These are phyloP conservation scores for Myotis vivesi DNA, from an alignment of 2,797 vertebrate genomes.

Conservation along the genomic window DNA sequence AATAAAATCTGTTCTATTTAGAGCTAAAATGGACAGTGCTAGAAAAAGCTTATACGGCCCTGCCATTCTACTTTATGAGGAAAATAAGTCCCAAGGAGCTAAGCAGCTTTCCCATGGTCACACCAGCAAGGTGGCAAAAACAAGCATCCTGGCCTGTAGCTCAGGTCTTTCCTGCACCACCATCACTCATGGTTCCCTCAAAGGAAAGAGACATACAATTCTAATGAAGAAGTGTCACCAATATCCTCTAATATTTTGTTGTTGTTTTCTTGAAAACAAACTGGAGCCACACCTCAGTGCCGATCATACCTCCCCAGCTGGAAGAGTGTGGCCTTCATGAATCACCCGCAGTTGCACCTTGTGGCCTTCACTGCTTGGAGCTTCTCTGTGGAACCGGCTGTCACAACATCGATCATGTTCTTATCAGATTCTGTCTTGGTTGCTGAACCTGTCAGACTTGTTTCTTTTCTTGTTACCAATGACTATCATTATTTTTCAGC, in stretches of 20 bases:
- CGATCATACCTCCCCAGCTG: conserved; percentile 28
- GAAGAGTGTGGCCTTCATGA: conserved; percentile 51
- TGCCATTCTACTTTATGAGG: background rate
- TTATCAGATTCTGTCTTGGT: conserved; percentile 72
- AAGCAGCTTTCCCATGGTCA: background rate
- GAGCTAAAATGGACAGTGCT: background rate
- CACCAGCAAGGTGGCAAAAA: background rate
- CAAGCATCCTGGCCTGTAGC: background rate
- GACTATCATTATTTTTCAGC: conserved; percentile 83
- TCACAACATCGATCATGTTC: conserved; percentile 47
- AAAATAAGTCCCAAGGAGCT: background rate
- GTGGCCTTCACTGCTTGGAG: background rate
- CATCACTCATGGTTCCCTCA: background rate
- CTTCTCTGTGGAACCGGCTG: conserved; percentile 28
- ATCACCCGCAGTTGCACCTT: background rate
- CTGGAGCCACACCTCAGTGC: conserved; percentile 26
- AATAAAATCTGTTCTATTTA: background rate
- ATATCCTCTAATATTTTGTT: background rate
- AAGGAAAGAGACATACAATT: background rate
- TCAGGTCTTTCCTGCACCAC: background rate
- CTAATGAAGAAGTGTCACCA: background rate
- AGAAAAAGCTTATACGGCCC: too few species aligned
- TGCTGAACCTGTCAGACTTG: conserved; percentile 82
- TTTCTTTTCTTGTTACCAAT: conserved; percentile 82
- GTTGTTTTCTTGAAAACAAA: background rate